Conservation (phyloP, 1,140 invertebrate species). For the Hylyphantes graminicola region DNA sequence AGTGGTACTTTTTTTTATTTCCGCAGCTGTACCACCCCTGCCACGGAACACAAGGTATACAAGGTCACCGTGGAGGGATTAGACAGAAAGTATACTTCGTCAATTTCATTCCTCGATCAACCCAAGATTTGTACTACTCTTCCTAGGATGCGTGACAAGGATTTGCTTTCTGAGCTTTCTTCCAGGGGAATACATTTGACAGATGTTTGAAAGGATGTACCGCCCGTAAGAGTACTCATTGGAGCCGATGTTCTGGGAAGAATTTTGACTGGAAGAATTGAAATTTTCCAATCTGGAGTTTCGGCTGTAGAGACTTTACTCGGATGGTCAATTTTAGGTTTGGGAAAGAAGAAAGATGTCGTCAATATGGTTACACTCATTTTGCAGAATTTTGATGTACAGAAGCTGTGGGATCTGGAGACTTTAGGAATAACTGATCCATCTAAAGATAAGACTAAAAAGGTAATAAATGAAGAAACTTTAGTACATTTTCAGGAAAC, state of each 20-base stretch:
- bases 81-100: slow-evolving; percentile 21
- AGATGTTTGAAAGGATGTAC: slow-evolving; percentile 26
- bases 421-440: slow-evolving; percentile 26
- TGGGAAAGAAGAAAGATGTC: background rate
- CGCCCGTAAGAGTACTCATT: slow-evolving; percentile 25
- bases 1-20: too few species aligned
- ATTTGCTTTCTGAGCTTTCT: slow-evolving; percentile 8
- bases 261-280: slow-evolving; percentile 37
- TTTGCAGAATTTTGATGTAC: slow-evolving; percentile 21
- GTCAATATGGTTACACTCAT: slow-evolving; percentile 3
- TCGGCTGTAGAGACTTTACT: slow-evolving; percentile 21
- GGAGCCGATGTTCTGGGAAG: slow-evolving; percentile 42
- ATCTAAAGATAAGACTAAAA: background rate
- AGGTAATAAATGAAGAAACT: slow-evolving; percentile 25
- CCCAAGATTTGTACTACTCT: slow-evolving; percentile 29
- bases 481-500: slow-evolving; percentile 13
- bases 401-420: slow-evolving; percentile 17
- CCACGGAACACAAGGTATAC: slow-evolving; percentile 28
- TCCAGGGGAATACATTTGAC: background rate
- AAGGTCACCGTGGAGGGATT: slow-evolving; percentile 8
- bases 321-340: slow-evolving; percentile 40
- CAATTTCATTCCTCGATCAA: slow-evolving; percentile 26
- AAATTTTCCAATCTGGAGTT: slow-evolving; percentile 6
- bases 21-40: too few species aligned
- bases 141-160: background rate